Percentiles rank a stretch among this genome's conserved stretches.
Conservation (phyloP, 23 tunicate genomes). For the Ciona savignyi region DNA sequence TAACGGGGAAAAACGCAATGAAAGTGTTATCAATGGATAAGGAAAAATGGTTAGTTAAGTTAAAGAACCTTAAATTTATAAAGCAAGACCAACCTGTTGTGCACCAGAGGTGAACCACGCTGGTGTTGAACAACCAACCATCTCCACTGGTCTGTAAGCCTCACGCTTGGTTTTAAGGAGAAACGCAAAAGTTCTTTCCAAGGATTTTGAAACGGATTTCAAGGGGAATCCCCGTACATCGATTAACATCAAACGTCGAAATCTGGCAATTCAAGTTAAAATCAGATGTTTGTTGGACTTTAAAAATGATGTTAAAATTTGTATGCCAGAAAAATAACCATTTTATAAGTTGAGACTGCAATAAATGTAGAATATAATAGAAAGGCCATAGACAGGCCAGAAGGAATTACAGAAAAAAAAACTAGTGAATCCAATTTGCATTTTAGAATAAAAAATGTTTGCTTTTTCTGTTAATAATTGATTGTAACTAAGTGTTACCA, state of each 20-base stretch:
- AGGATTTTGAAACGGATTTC: background rate
- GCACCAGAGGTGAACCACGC: constrained; percentile 35
- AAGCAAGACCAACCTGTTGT: constrained; percentile 19
- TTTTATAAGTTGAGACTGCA: too few species aligned
- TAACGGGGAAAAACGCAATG: too few species aligned
- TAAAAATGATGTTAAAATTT: background rate
- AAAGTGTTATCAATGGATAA: too few species aligned
- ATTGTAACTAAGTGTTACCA: too few species aligned
- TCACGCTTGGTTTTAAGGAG: constrained; percentile 15
- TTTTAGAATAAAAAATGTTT: too few species aligned
- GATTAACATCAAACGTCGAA: constrained; percentile 15
- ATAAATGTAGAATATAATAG: too few species aligned
- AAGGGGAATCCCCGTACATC: background rate
- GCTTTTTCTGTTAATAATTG: too few species aligned
- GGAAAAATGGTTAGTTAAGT: too few species aligned
- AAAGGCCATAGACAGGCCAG: too few species aligned
- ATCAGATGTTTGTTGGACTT: too few species aligned
- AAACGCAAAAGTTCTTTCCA: constrained; percentile 24
- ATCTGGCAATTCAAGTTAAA: constrained; percentile 10
- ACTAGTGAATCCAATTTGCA: too few species aligned
- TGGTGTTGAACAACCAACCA: constrained; percentile 26
- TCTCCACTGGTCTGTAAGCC: constrained; percentile 25
- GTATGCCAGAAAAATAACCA: background rate
- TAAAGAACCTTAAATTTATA: background rate
- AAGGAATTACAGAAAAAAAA: too few species aligned